Percentiles rank a stretch among this genome's conserved stretches.
Conservation (phyloP, 2,888 invertebrate genomes). For the Calliscelio sp. region DNA sequence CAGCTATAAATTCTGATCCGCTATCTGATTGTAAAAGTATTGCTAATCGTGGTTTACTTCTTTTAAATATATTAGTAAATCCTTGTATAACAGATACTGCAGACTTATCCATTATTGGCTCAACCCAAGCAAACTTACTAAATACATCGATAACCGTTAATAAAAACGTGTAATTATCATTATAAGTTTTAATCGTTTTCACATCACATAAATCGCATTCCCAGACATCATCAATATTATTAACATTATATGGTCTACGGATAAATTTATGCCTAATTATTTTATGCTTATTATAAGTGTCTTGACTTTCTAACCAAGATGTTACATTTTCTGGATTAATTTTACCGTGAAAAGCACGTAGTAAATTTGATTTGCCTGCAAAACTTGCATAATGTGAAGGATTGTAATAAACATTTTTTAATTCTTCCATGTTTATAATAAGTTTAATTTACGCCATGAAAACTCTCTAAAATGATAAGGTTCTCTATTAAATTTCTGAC, state of each 20-base stretch:
- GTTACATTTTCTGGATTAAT: neutral
- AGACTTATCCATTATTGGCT: constrained; percentile 74
- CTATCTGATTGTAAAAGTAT: constrained; percentile 73
- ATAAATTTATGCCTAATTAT: constrained; percentile 53
- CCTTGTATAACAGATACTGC: constrained; percentile 55
- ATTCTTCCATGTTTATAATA: neutral
- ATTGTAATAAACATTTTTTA: constrained; percentile 43
- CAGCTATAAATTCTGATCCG: constrained; percentile 76
- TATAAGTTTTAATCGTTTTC: constrained; percentile 42
- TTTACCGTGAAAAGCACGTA: neutral
- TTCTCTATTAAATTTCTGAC: neutral
- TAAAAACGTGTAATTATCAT: constrained; percentile 56
- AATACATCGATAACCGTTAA: constrained; percentile 64
- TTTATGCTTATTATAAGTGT: constrained; percentile 70
- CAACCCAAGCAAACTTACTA: constrained; percentile 72
- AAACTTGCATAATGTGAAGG: constrained; percentile 20
- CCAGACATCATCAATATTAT: constrained; percentile 72
- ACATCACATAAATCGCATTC: constrained; percentile 58
- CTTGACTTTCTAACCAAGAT: constrained; percentile 62
- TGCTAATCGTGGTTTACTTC: constrained; percentile 23
- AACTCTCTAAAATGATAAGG: constrained; percentile 5
- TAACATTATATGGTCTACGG: constrained; percentile 51
- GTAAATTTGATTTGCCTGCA: constrained; percentile 11
- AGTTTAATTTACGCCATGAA: constrained; percentile 14
- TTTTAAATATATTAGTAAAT: constrained; percentile 72